Evolutionary conservation across 2,797 vertebrate genomes (phyloP).

Genomic region (Paratrypauchen microcephalus): DNA sequence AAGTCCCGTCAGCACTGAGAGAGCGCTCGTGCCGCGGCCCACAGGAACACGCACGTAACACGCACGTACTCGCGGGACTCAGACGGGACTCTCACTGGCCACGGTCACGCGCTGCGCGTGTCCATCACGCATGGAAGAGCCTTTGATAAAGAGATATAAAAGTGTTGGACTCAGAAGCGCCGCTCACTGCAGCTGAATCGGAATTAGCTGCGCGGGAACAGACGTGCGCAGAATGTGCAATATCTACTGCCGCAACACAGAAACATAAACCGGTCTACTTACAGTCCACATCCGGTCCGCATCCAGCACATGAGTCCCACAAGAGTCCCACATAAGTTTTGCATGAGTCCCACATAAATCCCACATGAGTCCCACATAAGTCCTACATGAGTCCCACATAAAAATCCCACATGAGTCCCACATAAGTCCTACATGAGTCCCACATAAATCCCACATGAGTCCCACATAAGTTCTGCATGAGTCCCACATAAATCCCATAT

Average conservation of each 20-base stretch:
- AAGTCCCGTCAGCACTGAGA: constrained; percentile 4
- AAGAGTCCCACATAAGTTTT: too few species aligned
- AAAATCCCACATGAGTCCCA: not conserved
- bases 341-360: too few species aligned
- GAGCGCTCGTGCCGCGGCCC: not conserved
- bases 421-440: too few species aligned
- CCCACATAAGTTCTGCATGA: too few species aligned
- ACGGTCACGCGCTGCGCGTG: constrained; percentile 1
- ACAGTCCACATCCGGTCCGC: not conserved
- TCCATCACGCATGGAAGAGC: constrained; percentile 1
- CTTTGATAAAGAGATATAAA: constrained; percentile 9
- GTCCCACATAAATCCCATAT: too few species aligned
- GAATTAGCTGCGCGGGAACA: not conserved
- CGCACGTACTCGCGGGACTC: not conserved
- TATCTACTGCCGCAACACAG: not conserved
- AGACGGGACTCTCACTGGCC: not conserved
- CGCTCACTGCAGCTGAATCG: not conserved
- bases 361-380: too few species aligned
- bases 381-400: too few species aligned
- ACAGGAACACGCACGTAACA: not conserved
- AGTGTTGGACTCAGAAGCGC: not conserved
- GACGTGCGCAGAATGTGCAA: constrained; percentile 12
- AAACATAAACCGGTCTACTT: not conserved
- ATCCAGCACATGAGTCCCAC: too few species aligned
- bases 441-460: too few species aligned